These are phyloP conservation scores for Chloroclysta siterata DNA, from an alignment of 2,888 invertebrate species.

Conservation along the genomic window DNA sequence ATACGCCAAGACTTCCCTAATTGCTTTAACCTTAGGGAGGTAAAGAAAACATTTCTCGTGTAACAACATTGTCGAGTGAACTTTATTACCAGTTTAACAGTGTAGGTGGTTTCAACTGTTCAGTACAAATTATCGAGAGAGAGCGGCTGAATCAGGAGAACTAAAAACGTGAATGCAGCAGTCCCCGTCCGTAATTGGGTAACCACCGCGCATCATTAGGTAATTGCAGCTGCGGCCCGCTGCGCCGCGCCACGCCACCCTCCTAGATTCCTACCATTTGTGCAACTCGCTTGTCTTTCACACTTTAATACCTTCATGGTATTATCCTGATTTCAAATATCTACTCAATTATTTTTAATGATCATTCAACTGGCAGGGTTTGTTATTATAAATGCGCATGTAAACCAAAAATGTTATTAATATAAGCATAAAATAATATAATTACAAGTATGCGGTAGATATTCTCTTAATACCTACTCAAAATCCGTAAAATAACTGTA, in stretches of 20 bases:
- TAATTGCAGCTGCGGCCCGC: conserved; percentile 74
- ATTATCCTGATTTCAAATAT: too few species aligned
- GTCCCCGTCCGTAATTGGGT: conserved; percentile 68
- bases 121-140: conserved; percentile 58
- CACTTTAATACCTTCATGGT: conserved; percentile 25
- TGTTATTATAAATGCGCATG: too few species aligned
- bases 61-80: conserved; percentile 33
- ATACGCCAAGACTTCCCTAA: conserved; percentile 25
- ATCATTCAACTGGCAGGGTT: too few species aligned
- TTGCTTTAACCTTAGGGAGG: conserved; percentile 32
- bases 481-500: too few species aligned
- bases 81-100: conserved; percentile 37
- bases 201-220: conserved; percentile 78
- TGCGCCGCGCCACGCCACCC: conserved; percentile 37
- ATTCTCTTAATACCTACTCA: too few species aligned
- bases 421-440: too few species aligned
- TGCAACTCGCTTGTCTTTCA: conserved; percentile 36
- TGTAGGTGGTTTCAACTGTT: conserved; percentile 41
- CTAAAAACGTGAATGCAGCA: conserved; percentile 75
- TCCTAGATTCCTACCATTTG: conserved; percentile 35
- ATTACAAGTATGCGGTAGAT: too few species aligned
- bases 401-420: too few species aligned
- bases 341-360: too few species aligned
- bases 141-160: conserved; percentile 62
- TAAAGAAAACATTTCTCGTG: conserved; percentile 37